phyloP scores from a whole-genome alignment of 1,140 invertebrate species.

The Reticulitermes speratus region DNA sequence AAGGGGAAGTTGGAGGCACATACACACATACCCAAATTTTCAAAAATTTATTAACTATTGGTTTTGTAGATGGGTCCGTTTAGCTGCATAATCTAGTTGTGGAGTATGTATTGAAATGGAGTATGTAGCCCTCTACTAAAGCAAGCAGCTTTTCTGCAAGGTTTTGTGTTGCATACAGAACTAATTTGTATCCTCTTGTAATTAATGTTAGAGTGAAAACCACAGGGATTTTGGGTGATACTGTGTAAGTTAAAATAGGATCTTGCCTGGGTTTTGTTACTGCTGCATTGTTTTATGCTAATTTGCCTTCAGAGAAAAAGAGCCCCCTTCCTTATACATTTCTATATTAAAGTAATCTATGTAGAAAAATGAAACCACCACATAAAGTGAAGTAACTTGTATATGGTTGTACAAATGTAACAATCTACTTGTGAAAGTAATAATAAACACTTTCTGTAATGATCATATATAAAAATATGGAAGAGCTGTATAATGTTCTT shows the following conservation, averaged over 20 bases:
- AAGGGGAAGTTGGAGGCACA: slow-evolving; percentile 1
- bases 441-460: slow-evolving; percentile 35
- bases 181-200: not conserved
- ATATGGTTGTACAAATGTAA: slow-evolving; percentile 38
- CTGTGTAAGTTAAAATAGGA: not conserved
- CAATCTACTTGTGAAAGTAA: slow-evolving; percentile 35
- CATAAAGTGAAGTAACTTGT: slow-evolving; percentile 32
- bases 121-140: not conserved
- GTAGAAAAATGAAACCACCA: slow-evolving; percentile 29
- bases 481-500: not conserved
- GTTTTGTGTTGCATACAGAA: not conserved
- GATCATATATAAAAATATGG: slow-evolving; percentile 21
- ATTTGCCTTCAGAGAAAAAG: not conserved
- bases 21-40: slow-evolving; percentile 12
- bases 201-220: no score
- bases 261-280: not conserved
- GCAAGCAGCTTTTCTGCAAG: not conserved
- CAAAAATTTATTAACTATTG: not conserved
- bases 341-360: slow-evolving; percentile 25
- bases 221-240: not conserved
- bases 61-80: not conserved
- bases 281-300: not conserved
- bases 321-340: slow-evolving; percentile 15
- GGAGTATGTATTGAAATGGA: not conserved
- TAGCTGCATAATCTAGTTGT: not conserved